Percentiles rank a stretch among this genome's conserved stretches.
Conservation (phyloP, 2,797 vertebrate species). For the Urophycis tenuis region DNA sequence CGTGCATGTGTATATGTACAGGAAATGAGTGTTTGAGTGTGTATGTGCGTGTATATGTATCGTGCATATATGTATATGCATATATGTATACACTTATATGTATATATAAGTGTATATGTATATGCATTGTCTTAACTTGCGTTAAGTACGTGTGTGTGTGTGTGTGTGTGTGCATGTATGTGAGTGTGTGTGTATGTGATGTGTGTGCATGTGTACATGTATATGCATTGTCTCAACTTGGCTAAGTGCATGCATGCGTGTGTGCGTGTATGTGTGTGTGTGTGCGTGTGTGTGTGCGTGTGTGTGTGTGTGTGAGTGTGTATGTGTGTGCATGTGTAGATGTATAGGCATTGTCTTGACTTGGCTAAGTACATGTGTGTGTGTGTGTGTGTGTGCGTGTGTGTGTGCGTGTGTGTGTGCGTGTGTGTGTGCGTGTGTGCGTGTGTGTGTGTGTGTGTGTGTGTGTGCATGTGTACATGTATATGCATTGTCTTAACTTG, state of each 20-base stretch:
- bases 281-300: neutral
- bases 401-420: neutral
- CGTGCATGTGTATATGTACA: too few relatives aligned
- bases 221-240: neutral
- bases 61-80: neutral
- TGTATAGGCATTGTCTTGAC: too few relatives aligned
- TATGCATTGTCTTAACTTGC: neutral
- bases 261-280: neutral
- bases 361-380: too few relatives aligned
- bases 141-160: neutral
- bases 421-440: neutral
- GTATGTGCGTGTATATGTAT: neutral
- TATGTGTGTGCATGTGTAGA: neutral
- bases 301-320: slow-evolving; percentile 8
- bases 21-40: too few relatives aligned
- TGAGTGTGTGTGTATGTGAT: neutral
- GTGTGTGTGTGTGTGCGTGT: too few relatives aligned
- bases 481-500: neutral
- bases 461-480: neutral
- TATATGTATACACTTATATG: too few relatives aligned
- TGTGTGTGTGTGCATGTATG: neutral
- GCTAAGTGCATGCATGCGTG: neutral
- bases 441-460: too few relatives aligned
- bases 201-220: neutral
- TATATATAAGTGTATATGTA: neutral